A percentile compares a stretch with the other conserved stretches of the same genome.
Conservation (phyloP, 2,888 invertebrate genomes). For the Xestia sexstrigata region DNA sequence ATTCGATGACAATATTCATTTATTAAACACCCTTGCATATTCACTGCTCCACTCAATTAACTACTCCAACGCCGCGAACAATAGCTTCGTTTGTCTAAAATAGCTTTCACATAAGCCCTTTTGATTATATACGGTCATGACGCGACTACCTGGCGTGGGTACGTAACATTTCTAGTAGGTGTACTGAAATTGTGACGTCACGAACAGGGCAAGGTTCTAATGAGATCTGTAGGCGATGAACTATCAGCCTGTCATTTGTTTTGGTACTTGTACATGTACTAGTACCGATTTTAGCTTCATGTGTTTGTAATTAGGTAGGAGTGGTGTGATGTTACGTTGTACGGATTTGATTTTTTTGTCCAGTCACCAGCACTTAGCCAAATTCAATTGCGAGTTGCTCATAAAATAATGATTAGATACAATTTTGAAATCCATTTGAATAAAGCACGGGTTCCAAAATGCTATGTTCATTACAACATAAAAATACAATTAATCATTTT, state of each 20-base stretch:
- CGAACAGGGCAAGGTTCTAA: constrained; percentile 25
- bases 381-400: not conserved
- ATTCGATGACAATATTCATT: constrained; percentile 2
- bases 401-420: not conserved
- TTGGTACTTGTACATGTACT: constrained; percentile 5
- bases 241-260: constrained; percentile 31
- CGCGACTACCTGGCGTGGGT: constrained; percentile 13
- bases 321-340: not conserved
- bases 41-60: constrained; percentile 44
- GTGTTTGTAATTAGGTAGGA: constrained; percentile 17
- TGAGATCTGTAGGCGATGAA: constrained; percentile 29
- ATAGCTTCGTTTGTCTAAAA: constrained; percentile 47
- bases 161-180: constrained; percentile 28
- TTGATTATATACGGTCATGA: constrained; percentile 3
- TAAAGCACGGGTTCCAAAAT: not conserved
- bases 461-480: not conserved
- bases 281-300: not conserved
- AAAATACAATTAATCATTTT: not conserved
- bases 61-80: constrained; percentile 30
- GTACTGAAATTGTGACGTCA: constrained; percentile 49
- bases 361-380: not conserved
- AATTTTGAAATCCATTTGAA: not conserved
- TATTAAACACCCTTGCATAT: constrained; percentile 20
- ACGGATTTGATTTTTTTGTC: too few species aligned
- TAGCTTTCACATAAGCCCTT: constrained; percentile 33